These are phyloP conservation scores for Tillus elongatus DNA, from an alignment of 2,888 invertebrate genomes.

Conservation along the genomic window DNA sequence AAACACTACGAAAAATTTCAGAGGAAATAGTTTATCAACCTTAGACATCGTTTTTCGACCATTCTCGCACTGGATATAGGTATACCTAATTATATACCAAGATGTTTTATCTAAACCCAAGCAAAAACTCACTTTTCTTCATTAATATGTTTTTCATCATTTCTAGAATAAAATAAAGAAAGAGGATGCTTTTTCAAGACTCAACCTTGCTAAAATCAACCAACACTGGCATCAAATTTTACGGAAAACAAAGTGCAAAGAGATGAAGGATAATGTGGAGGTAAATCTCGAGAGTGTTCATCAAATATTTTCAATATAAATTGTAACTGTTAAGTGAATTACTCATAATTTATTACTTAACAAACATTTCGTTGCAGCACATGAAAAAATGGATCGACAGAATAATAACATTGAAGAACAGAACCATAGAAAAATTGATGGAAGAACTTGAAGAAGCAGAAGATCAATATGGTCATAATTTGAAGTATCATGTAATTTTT, in stretches of 20 bases:
- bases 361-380: constrained; percentile 37
- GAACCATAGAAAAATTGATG: constrained; percentile 54
- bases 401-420: constrained; percentile 58
- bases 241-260: constrained; percentile 65
- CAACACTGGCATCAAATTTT: constrained; percentile 75
- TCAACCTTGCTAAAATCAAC: constrained; percentile 76
- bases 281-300: too few relatives aligned
- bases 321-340: constrained; percentile 6
- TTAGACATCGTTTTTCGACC: too few relatives aligned
- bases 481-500: constrained; percentile 63
- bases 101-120: too few relatives aligned
- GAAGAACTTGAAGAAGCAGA: constrained; percentile 61
- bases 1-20: too few relatives aligned
- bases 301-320: not conserved
- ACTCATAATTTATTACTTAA: constrained; percentile 11
- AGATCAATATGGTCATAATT: constrained; percentile 61
- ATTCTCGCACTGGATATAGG: too few relatives aligned
- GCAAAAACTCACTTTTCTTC: too few relatives aligned
- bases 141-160: too few relatives aligned
- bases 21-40: too few relatives aligned
- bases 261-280: constrained; percentile 59
- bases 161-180: constrained; percentile 70
- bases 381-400: constrained; percentile 52
- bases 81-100: too few relatives aligned
- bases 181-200: constrained; percentile 67